phyloP scores from a whole-genome alignment of 2,113 vertebrate genomes.

The Psettodes erumei region DNA sequence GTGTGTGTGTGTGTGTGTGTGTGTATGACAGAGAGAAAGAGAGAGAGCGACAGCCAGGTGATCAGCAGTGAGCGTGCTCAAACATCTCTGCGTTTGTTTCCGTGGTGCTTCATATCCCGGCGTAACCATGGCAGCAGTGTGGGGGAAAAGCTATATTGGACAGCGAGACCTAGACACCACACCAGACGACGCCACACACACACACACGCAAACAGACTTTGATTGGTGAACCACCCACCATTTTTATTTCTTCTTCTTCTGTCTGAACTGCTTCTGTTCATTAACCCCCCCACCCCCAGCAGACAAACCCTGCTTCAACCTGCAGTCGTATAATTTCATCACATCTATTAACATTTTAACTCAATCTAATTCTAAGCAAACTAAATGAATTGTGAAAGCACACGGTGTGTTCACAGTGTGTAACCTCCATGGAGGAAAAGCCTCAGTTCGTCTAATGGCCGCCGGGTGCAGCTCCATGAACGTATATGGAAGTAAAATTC shows the following conservation, averaged over 20 bases:
- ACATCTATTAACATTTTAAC: background rate
- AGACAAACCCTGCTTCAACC: background rate
- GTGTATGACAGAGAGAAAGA: background rate
- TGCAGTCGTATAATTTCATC: background rate
- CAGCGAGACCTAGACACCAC: constrained; percentile 16
- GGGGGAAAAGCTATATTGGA: constrained; percentile 56
- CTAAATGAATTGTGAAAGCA: too few species aligned
- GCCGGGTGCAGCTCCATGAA: background rate
- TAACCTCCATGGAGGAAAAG: background rate
- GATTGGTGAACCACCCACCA: background rate
- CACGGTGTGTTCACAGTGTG: background rate
- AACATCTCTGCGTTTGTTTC: constrained; percentile 37
- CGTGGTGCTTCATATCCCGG: constrained; percentile 12
- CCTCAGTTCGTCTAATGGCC: background rate
- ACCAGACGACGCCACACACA: background rate
- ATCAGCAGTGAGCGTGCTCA: constrained; percentile 49
- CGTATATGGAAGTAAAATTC: background rate
- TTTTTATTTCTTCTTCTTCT: constrained; percentile 4
- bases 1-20: constrained; percentile 10
- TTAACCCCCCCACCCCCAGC: background rate
- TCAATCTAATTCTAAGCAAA: background rate
- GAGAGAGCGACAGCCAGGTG: constrained; percentile 25
- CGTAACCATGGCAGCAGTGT: constrained; percentile 66
- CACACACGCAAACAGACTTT: background rate
- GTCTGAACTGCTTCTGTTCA: background rate